Percentiles rank a stretch among this genome's conserved stretches.
Evolutionary conservation across 2,797 vertebrate species (phyloP).

Genomic region (Takifugu rubripes): DNA sequence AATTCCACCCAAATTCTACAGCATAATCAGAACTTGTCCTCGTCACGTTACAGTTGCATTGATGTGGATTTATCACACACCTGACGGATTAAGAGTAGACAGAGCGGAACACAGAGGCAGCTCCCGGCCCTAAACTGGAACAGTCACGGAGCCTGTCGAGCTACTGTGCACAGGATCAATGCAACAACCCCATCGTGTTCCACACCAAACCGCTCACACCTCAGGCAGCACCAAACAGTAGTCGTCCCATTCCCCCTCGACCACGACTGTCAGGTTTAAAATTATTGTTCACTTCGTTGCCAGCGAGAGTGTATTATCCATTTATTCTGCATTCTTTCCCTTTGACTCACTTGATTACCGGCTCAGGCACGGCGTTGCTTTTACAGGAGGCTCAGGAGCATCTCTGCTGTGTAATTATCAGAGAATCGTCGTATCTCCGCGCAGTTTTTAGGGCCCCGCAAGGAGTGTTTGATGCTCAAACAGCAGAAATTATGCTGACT

Average conservation of each 20-base stretch:
- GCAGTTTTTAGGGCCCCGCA: not conserved
- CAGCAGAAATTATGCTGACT: not conserved
- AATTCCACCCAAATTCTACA: not conserved
- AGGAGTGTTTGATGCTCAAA: not conserved
- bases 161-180: slow-evolving; percentile 25
- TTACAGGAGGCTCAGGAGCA: slow-evolving; percentile 6
- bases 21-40: not conserved
- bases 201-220: slow-evolving; percentile 5
- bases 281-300: slow-evolving; percentile 19
- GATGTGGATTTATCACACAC: too few species aligned
- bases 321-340: slow-evolving; percentile 51
- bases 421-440: not conserved
- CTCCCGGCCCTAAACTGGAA: slow-evolving; percentile 1
- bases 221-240: slow-evolving; percentile 18
- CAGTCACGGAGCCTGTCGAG: slow-evolving; percentile 10
- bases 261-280: slow-evolving; percentile 6
- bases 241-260: slow-evolving; percentile 16
- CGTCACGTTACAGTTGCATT: not conserved
- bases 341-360: slow-evolving; percentile 51
- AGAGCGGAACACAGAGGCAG: not conserved
- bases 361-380: slow-evolving; percentile 28
- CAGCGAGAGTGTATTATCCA: slow-evolving; percentile 13
- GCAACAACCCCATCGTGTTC: slow-evolving; percentile 2
- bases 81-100: too few species aligned
- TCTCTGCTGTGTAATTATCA: slow-evolving; percentile 40